Base-by-base conservation (phyloP, 2,113 vertebrate species). In the Sardina pilchardus region DNA sequence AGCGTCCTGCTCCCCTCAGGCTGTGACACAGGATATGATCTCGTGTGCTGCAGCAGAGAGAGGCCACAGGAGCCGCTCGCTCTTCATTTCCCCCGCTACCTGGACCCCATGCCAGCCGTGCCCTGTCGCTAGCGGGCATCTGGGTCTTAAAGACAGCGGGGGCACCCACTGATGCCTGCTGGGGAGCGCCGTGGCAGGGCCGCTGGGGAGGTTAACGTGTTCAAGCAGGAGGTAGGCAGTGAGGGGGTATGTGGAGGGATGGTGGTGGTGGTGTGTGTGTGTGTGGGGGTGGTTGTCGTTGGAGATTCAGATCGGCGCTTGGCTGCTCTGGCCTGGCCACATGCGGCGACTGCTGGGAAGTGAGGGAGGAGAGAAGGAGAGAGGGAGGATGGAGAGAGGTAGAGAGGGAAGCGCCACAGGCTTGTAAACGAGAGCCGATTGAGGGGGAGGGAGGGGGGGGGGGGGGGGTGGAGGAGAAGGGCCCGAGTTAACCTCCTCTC, bases 271-370 rank as follows among this genome's bases (percentile, higher is more conserved):
- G n/a, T n/a, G n/a, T n/a, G n/a, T n/a, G n/a, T n/a, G n/a, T n/a
- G n/a, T n/a, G n/a, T n/a, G n/a, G n/a, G n/a, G n/a, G n/a, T n/a
- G n/a, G n/a, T n/a, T n/a, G n/a, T n/a, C n/a, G n/a, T n/a, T n/a
- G n/a, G n/a, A n/a, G n/a, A n/a, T n/a, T n/a, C n/a, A n/a, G n/a
- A n/a, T n/a, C 87, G 56, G 88, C 36, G 85, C 85, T 91, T 53
- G 78, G 42, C 86, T 92, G 71, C 87, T 91, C 90, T 83, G 80
- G 87, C 88, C 88, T 89, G 81, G 86, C 88, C 36, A 83, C 81
- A 89, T 82, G 78, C 86, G 86, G 84, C 63, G 85, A 88, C 59
- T 63, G 59, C 6, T 63, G 67, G 59, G 9, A 26, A 63, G 24
- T 1, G 24, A 8, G 6, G 10, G n/a, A 17, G 16, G 19, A 17